phyloP scores from a whole-genome alignment of 2,113 vertebrate genomes.

The Crotophaga sulcirostris region DNA sequence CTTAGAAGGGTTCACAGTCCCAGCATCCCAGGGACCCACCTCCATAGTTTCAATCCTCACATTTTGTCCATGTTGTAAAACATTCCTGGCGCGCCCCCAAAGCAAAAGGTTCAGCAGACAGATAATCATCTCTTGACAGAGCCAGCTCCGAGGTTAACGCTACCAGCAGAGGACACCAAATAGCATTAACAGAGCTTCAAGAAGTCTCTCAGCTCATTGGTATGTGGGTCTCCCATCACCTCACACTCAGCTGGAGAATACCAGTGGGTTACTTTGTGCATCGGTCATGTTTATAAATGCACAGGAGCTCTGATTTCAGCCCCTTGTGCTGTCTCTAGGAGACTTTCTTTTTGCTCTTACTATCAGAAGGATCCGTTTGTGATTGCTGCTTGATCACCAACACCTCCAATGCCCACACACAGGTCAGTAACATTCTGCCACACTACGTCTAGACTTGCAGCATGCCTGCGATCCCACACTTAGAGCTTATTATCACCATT shows the following conservation, averaged over 20 bases:
- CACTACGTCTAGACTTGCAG: background rate
- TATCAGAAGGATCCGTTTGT: background rate
- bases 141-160: background rate
- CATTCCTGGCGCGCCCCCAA: background rate
- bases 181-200: background rate
- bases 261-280: background rate
- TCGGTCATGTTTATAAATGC: background rate
- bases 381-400: background rate
- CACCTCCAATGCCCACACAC: background rate
- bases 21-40: conserved; percentile 5
- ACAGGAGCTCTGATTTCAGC: background rate
- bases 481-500: background rate
- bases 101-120: conserved; percentile 29
- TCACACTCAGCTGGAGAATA: background rate
- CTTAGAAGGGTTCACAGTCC: background rate
- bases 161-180: conserved; percentile 30
- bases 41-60: background rate
- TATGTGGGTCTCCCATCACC: background rate
- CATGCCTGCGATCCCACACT: accelerated
- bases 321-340: background rate
- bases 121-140: background rate
- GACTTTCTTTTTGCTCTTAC: background rate
- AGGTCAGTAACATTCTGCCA: background rate
- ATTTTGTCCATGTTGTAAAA: conserved; percentile 26
- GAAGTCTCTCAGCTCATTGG: background rate